These are phyloP conservation scores for zebrafish (Danio rerio) DNA, from an alignment of 2,113 vertebrate genomes.

Conservation along the genomic window DNA sequence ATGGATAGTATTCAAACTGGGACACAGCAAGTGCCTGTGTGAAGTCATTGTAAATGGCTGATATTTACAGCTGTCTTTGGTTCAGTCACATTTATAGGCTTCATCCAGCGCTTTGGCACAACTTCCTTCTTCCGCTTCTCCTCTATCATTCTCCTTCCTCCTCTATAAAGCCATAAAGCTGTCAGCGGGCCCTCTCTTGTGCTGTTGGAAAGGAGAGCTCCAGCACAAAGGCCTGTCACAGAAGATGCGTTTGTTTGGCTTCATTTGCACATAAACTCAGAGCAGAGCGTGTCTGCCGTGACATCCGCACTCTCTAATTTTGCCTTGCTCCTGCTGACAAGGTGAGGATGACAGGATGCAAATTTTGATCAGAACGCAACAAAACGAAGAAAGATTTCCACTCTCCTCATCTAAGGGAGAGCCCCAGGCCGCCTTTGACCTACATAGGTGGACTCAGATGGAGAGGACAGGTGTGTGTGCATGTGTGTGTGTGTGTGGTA, in stretches of 20 bases:
- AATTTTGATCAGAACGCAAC: conserved; percentile 2
- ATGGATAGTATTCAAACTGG: too few relatives aligned
- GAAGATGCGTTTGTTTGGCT: conserved; percentile 46
- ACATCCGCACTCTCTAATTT: conserved; percentile 19
- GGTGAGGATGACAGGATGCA: conserved; percentile 37
- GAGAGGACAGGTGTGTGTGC: conserved; percentile 40
- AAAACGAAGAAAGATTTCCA: conserved; percentile 14
- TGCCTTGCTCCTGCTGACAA: conserved; percentile 11
- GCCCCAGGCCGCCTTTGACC: conserved; percentile 70
- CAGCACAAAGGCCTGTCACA: conserved; percentile 38
- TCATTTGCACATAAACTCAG: conserved; percentile 74
- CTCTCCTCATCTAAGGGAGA: conserved; percentile 55
- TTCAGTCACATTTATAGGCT: conserved; percentile 27
- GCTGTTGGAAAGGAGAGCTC: conserved; percentile 43
- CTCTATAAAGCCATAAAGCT: conserved; percentile 60
- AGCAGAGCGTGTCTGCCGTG: not conserved
- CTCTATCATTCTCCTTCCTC: conserved; percentile 36
- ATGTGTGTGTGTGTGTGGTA: conserved; percentile 30
- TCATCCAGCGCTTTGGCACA: conserved; percentile 22
- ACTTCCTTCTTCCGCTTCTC: conserved; percentile 6
- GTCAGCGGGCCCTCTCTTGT: conserved; percentile 62
- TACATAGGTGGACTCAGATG: conserved; percentile 68
- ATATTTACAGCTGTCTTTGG: conserved; percentile 25
- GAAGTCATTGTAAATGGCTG: too few relatives aligned
- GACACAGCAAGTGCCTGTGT: too few relatives aligned